phyloP scores from a whole-genome alignment of 2,888 invertebrate genomes.

The Meta bourneti region DNA sequence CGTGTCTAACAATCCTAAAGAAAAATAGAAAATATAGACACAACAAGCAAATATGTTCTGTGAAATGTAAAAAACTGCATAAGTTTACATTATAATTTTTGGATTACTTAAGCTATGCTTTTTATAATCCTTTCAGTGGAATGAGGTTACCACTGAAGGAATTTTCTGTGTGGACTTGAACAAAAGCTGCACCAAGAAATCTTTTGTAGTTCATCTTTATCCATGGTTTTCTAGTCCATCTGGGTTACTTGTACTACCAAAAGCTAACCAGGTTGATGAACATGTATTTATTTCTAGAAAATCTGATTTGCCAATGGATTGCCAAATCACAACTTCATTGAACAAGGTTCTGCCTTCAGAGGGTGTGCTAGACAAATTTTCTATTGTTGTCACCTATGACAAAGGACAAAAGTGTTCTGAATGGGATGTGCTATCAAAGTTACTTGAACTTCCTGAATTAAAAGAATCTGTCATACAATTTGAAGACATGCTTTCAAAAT shows the following conservation, averaged over 20 bases:
- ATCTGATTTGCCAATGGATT: not conserved
- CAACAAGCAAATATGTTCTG: too few species aligned
- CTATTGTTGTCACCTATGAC: not conserved
- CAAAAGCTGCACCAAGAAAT: conserved; percentile 36
- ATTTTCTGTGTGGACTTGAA: conserved; percentile 80
- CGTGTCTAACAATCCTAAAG: too few species aligned
- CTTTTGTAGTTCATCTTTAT: conserved; percentile 78
- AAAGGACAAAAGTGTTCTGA: not conserved
- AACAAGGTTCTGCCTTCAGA: conserved; percentile 34
- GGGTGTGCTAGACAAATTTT: not conserved
- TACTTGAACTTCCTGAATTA: conserved; percentile 25
- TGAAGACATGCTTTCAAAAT: conserved; percentile 79
- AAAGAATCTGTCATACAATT: conserved; percentile 78
- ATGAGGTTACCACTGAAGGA: conserved; percentile 81
- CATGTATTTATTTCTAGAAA: not conserved
- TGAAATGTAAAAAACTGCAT: not conserved
- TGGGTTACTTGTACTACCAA: not conserved
- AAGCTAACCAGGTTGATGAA: not conserved
- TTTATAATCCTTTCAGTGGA: conserved; percentile 74
- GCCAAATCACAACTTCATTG: conserved; percentile 18
- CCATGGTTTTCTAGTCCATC: conserved; percentile 79
- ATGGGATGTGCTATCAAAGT: not conserved
- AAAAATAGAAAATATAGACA: too few species aligned
- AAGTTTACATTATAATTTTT: not conserved
- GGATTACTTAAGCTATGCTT: not conserved